Evolutionary conservation across 2,888 invertebrate species (phyloP).

Genomic region (Cancer borealis): DNA sequence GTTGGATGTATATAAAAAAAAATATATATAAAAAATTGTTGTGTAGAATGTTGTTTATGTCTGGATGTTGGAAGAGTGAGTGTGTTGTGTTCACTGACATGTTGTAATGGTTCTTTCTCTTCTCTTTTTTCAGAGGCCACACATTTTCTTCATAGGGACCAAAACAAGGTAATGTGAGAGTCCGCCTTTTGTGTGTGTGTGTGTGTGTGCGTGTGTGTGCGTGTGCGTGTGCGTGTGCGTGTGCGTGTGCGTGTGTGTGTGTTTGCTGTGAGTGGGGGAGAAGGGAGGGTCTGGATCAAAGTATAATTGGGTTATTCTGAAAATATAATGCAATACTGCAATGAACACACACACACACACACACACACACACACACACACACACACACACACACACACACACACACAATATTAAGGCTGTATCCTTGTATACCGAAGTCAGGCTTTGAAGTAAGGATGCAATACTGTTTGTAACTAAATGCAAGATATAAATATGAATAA

Average conservation of each 20-base stretch:
- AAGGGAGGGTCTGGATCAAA: background rate
- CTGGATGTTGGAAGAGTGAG: background rate
- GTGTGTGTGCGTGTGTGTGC: background rate
- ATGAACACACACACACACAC: background rate
- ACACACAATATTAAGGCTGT: background rate
- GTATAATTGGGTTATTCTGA: background rate
- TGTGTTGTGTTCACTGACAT: background rate
- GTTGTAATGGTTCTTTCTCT: background rate
- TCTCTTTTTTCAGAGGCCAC: conserved; percentile 53
- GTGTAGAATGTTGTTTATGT: background rate
- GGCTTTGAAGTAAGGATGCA: too few species aligned
- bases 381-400: background rate
- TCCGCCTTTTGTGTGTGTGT: background rate
- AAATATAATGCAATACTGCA: background rate
- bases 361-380: conserved; percentile 32
- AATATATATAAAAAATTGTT: too few species aligned
- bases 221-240: too few species aligned
- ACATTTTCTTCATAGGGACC: conserved; percentile 62
- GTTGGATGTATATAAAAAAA: too few species aligned
- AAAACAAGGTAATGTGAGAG: conserved; percentile 56
- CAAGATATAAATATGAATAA: too few species aligned
- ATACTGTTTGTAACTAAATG: too few species aligned
- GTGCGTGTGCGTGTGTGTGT: background rate
- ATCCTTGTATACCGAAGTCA: background rate
- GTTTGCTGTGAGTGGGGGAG: background rate